These are phyloP conservation scores for Colaptes auratus DNA, from an alignment of 2,113 vertebrate genomes.

Conservation along the genomic window DNA sequence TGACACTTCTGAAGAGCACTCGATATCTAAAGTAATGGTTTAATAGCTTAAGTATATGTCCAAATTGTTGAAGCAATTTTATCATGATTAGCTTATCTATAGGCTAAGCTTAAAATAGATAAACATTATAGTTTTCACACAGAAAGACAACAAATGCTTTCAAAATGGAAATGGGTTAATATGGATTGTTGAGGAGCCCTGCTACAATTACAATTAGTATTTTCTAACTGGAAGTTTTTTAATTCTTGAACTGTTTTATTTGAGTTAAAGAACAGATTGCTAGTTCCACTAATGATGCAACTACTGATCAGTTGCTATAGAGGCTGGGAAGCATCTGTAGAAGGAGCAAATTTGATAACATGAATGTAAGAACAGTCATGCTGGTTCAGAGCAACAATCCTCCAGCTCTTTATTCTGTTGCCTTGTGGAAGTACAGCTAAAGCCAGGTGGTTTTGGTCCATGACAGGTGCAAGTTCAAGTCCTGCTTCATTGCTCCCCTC, in stretches of 20 bases:
- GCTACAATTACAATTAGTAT: not conserved
- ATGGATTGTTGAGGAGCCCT: not conserved
- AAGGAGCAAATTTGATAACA: not conserved
- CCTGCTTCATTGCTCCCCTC: not conserved
- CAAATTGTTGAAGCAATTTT: not conserved
- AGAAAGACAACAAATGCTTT: not conserved
- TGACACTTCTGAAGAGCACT: not conserved
- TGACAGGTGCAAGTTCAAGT: not conserved
- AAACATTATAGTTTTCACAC: not conserved
- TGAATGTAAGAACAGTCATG: rapidly evolving
- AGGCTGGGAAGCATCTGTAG: not conserved
- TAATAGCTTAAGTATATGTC: not conserved
- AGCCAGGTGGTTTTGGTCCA: not conserved
- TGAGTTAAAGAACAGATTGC: not conserved
- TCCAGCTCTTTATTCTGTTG: not conserved
- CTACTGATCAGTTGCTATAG: not conserved
- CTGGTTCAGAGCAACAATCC: not conserved
- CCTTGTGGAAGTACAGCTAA: not conserved
- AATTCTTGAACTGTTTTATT: not conserved
- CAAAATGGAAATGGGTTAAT: not conserved
- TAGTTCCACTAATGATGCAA: not conserved
- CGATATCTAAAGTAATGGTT: not conserved
- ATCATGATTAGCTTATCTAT: not conserved
- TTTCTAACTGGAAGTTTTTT: not conserved
- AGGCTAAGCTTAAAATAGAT: not conserved